These are phyloP conservation scores for Micropoecilia bifurca DNA, from an alignment of 2,797 vertebrate genomes.

Conservation along the genomic window DNA sequence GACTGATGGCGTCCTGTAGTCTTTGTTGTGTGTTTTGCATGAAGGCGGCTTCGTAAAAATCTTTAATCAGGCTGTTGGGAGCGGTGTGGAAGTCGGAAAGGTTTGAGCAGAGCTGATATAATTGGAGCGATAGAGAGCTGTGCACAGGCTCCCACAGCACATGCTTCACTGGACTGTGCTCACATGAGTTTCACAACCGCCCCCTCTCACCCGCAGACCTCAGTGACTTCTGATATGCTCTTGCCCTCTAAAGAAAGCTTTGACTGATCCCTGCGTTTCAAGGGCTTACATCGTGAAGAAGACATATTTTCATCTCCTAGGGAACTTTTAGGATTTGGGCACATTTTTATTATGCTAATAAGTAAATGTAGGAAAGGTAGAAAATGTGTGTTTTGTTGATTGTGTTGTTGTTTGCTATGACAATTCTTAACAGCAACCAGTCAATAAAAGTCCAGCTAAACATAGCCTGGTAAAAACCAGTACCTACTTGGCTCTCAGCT, in stretches of 20 bases:
- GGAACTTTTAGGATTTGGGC: background rate
- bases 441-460: background rate
- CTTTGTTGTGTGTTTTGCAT: background rate
- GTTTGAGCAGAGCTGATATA: constrained; percentile 24
- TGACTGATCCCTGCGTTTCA: constrained; percentile 42
- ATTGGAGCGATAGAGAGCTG: constrained; percentile 36
- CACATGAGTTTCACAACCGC: constrained; percentile 66
- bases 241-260: constrained; percentile 16
- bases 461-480: background rate
- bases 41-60: background rate
- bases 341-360: background rate
- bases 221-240: constrained; percentile 42
- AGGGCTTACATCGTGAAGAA: constrained; percentile 12
- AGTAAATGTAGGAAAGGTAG: background rate
- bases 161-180: constrained; percentile 63
- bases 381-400: background rate
- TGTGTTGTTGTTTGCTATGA: background rate
- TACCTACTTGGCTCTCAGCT: no score
- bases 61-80: background rate
- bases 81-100: background rate
- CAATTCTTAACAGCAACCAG: background rate
- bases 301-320: constrained; percentile 11
- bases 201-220: constrained; percentile 24
- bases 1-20: background rate
- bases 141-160: constrained; percentile 42